These are phyloP conservation scores for Tridacna crocea DNA, from an alignment of 2,888 invertebrate genomes.

Conservation along the genomic window DNA sequence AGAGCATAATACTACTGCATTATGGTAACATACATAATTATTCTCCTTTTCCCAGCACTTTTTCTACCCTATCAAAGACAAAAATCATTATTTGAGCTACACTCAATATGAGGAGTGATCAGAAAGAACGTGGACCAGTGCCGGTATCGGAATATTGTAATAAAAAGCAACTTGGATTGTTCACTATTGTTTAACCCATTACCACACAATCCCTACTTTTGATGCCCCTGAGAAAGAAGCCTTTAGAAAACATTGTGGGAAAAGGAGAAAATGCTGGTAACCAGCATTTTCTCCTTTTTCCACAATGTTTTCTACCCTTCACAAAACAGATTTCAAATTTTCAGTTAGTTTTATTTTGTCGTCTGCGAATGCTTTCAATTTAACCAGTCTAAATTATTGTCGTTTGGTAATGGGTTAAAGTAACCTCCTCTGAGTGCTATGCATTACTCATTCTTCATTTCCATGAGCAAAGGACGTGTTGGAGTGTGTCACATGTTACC, in stretches of 20 bases:
- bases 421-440: neutral
- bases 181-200: neutral
- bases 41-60: no score
- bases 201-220: neutral
- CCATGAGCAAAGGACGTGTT: no score
- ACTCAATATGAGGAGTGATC: no score
- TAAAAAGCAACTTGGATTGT: no score
- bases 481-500: no score
- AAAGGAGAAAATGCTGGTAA: conserved; percentile 11
- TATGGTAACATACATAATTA: no score
- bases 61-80: no score
- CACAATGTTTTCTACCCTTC: neutral
- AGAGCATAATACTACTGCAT: no score
- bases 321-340: neutral
- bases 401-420: neutral
- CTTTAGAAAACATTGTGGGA: neutral
- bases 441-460: neutral
- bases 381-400: neutral
- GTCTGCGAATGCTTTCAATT: neutral
- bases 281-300: conserved; percentile 10
- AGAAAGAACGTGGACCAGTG: no score
- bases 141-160: no score
- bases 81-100: no score
- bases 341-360: neutral
- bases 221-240: neutral